Evolutionary conservation across 1,140 invertebrate genomes (phyloP).

Genomic region (Pogonognathellus flavescens): DNA sequence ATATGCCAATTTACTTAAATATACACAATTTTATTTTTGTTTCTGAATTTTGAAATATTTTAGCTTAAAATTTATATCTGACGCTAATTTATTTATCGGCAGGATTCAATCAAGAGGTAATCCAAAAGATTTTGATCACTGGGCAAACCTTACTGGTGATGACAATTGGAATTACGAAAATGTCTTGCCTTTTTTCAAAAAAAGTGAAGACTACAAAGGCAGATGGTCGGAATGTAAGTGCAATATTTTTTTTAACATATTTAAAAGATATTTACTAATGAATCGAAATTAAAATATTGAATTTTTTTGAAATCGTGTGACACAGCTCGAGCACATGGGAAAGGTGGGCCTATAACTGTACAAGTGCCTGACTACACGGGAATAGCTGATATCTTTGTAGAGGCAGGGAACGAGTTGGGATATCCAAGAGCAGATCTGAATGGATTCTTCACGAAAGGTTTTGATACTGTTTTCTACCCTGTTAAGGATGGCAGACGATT

Average conservation of each 20-base stretch:
- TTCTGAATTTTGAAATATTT: neutral
- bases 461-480: constrained; percentile 57
- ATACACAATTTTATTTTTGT: neutral
- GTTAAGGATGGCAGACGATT: constrained; percentile 51
- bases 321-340: constrained; percentile 53
- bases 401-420: constrained; percentile 60
- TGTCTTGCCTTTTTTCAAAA: constrained; percentile 57
- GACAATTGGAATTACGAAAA: constrained; percentile 58
- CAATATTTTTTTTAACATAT: neutral
- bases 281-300: no score
- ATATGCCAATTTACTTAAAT: no score
- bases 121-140: constrained; percentile 63
- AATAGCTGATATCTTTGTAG: constrained; percentile 40
- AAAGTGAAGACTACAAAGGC: constrained; percentile 62
- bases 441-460: constrained; percentile 60
- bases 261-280: constrained; percentile 25
- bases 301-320: no score
- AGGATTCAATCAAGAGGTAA: constrained; percentile 54
- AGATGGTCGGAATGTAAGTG: constrained; percentile 40
- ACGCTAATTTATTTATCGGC: no score
- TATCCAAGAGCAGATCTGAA: constrained; percentile 60
- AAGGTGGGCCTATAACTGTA: constrained; percentile 56
- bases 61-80: neutral
- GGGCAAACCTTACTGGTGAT: constrained; percentile 60
- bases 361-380: constrained; percentile 52